Evolutionary conservation across 1,140 invertebrate species (phyloP).

Genomic region (Brachionus calyciflorus): DNA sequence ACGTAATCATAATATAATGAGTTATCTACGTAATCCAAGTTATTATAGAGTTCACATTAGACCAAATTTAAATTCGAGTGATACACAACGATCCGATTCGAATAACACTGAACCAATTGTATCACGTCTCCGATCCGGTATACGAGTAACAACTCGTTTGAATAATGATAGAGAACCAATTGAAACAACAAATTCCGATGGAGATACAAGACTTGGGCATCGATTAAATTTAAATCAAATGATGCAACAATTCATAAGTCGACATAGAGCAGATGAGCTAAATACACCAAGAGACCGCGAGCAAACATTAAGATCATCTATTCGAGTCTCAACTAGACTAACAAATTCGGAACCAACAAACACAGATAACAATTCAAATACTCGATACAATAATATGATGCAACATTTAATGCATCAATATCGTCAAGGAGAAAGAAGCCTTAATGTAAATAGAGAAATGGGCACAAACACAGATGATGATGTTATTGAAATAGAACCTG

Average conservation of each 20-base stretch:
- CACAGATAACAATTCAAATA: background rate
- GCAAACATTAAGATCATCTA: background rate
- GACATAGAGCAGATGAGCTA: background rate
- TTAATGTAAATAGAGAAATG: slow-evolving; percentile 9
- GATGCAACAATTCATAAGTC: background rate
- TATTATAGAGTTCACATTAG: slow-evolving; percentile 17
- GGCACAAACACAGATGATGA: background rate
- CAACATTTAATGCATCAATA: slow-evolving; percentile 15
- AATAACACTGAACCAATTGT: background rate
- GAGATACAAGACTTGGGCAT: background rate
- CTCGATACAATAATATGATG: slow-evolving; percentile 2
- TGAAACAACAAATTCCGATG: background rate
- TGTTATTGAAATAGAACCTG: slow-evolving; percentile 5
- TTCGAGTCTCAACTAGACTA: background rate
- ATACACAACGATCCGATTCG: background rate
- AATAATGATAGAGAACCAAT: background rate
- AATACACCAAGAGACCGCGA: background rate
- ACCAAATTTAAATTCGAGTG: background rate
- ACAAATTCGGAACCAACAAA: background rate
- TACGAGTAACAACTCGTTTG: background rate
- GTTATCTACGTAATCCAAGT: background rate
- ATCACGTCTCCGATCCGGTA: background rate
- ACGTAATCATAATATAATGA: background rate
- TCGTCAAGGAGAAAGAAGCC: background rate
- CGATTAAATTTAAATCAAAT: background rate